Base-by-base conservation (phyloP, 2,888 invertebrate species). In the Acrocera orbiculus region DNA sequence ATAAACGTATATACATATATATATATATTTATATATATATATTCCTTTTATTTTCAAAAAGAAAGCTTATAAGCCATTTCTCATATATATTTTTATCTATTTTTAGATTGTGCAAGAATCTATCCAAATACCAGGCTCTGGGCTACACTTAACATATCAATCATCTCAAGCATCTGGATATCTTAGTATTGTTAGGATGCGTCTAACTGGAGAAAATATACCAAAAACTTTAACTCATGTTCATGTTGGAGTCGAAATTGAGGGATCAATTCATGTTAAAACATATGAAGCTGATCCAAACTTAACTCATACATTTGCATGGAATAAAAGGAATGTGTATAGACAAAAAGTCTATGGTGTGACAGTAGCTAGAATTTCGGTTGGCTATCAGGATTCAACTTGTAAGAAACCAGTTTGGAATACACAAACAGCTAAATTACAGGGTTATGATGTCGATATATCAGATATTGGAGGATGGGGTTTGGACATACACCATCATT, bases 401-500 rank as follows among this genome's bases (percentile, higher is more conserved):
- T 95, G 96, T 57, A 64, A 69, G 25, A 70, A 79, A 38, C 74
- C 90, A 10, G 81, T 95, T 23, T 98, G 96, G 96, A 87, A 89
- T 47, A 85, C 86, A 3, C 86, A 90, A 59, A 89, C 90, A 0
- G 86, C 90, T 3, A 85, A 83, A 23, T 62, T 98, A 47, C 85
- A 89, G 58, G 95, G 95, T 15, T 92, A 89, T 60, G 93, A 93
- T 58, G 87, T 95, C 31, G 87, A 87, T 50, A 92, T 93, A 42
- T 90, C 95, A 0, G 92, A 93, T 54, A 83, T 95, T 34, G 95
- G 95, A 2, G 92, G 92, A 29, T 98, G 95, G 95, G 92, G 95
- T 32, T 64, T 99, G 34, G 87, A 96, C 56, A 87, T 95, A 42
- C 95, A 96, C 62, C 96, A 99, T 61, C 89, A 92, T 58, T 95